Evolutionary conservation across 64 coral and sea anemone genomes (phyloP).

Genomic region (Porites australiensis): DNA sequence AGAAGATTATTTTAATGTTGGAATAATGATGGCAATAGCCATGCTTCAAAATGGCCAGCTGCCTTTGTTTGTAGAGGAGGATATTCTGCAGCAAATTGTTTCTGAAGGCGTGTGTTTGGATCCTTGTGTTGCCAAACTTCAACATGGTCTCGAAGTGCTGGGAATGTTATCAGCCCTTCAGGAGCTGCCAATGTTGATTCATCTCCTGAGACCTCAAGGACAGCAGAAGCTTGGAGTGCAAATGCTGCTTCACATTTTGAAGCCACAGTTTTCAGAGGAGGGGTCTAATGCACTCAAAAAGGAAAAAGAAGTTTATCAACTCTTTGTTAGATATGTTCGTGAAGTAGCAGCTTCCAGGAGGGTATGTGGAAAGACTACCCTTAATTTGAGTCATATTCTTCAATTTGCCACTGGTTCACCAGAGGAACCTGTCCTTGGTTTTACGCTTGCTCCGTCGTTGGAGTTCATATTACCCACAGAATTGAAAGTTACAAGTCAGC

Average conservation of each 20-base stretch:
- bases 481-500: constrained; percentile 35
- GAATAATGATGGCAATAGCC: constrained; percentile 54
- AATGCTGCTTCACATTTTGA: constrained; percentile 63
- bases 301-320: constrained; percentile 70
- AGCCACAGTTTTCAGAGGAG: constrained; percentile 60
- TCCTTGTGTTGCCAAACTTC: constrained; percentile 66
- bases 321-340: constrained; percentile 66
- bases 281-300: constrained; percentile 53
- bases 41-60: constrained; percentile 50
- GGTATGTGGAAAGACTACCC: constrained; percentile 38
- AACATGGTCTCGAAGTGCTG: constrained; percentile 48
- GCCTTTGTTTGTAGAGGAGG: constrained; percentile 32
- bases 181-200: constrained; percentile 39
- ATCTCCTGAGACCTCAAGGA: constrained; percentile 57
- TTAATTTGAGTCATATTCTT: constrained; percentile 59
- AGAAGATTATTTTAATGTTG: constrained; percentile 62
- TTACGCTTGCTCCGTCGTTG: constrained; percentile 17
- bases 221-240: constrained; percentile 32
- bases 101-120: background rate
- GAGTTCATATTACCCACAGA: constrained; percentile 57
- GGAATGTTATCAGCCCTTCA: constrained; percentile 54
- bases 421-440: constrained; percentile 73
- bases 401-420: constrained; percentile 65
- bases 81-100: constrained; percentile 40
- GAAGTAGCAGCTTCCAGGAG: constrained; percentile 64